Conservation (phyloP, 2,113 vertebrate species). For the Echinops telfairi region DNA sequence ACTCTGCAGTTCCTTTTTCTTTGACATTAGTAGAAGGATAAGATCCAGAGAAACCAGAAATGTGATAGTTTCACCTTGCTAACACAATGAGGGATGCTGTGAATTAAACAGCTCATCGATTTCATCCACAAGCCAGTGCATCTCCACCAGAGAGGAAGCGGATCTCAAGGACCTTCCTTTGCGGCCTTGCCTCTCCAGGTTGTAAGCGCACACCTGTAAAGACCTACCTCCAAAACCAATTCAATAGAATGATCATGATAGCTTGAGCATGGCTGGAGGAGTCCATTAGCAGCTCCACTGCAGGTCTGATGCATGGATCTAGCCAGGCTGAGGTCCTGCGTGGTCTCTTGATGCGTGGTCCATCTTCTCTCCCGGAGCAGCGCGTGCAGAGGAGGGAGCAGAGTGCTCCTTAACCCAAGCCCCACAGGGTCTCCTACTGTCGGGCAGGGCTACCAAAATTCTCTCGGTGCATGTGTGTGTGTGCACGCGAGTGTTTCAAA, state of each 20-base stretch:
- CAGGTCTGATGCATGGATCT: fast-evolving
- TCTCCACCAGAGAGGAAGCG: not conserved
- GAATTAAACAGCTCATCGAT: not conserved
- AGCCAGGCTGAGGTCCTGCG: fast-evolving
- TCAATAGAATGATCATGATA: fast-evolving
- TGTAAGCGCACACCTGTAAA: fast-evolving
- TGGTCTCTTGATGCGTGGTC: not conserved
- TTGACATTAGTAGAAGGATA: too few relatives aligned
- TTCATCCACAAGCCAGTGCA: not conserved
- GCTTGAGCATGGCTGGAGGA: fast-evolving
- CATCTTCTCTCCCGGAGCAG: not conserved
- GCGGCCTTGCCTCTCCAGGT: not conserved
- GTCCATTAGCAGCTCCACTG: fast-evolving
- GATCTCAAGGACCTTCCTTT: not conserved
- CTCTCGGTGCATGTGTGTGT: not conserved
- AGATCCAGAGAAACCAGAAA: not conserved
- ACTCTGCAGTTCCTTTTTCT: too few relatives aligned
- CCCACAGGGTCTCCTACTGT: fast-evolving
- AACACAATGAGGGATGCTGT: not conserved
- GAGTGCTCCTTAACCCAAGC: not conserved
- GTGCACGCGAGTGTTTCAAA: not conserved
- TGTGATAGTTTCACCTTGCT: too few relatives aligned
- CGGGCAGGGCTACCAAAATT: not conserved
- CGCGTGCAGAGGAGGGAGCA: fast-evolving
- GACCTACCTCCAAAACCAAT: fast-evolving